Percentiles rank a stretch among this genome's conserved stretches.
phyloP scores from a whole-genome alignment of 1,140 invertebrate genomes.

The Zelostemma sp. region DNA sequence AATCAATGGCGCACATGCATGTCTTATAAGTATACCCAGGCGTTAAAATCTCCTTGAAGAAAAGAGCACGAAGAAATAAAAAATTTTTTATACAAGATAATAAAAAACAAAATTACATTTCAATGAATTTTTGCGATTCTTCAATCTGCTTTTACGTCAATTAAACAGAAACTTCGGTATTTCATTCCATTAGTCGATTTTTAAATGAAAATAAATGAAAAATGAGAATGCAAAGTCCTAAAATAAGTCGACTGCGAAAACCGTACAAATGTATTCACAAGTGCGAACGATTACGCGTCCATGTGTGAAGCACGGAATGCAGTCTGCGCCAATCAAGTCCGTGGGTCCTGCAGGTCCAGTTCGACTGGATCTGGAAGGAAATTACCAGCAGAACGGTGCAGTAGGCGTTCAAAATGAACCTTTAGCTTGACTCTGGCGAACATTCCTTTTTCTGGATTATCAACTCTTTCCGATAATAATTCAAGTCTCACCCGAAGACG shows the following conservation, averaged over 20 bases:
- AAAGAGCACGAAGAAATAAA: too few relatives aligned
- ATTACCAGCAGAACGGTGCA: constrained; percentile 5
- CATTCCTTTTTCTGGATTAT: not conserved
- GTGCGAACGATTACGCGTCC: constrained; percentile 2
- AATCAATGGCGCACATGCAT: too few relatives aligned
- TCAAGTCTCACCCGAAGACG: not conserved
- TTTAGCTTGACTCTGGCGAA: not conserved
- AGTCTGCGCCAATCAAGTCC: constrained; percentile 11
- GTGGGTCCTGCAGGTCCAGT: constrained; percentile 14
- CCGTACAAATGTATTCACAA: constrained; percentile 1
- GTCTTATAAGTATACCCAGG: too few relatives aligned
- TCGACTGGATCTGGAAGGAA: constrained; percentile 6
- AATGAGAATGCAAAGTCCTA: not conserved
- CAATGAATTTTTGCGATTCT: too few relatives aligned
- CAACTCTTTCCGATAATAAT: not conserved
- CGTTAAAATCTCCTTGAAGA: too few relatives aligned
- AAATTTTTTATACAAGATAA: too few relatives aligned
- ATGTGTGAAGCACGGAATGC: constrained; percentile 10
- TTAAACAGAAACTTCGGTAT: too few relatives aligned
- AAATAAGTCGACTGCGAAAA: not conserved
- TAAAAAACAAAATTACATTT: too few relatives aligned
- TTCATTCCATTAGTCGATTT: too few relatives aligned
- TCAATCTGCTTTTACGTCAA: too few relatives aligned
- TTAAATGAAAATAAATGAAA: too few relatives aligned
- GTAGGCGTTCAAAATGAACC: too few relatives aligned